Evolutionary conservation across 2,113 vertebrate species (phyloP), one percentile per base, ranked within the genome.

Genomic region (Prionailurus viverrinus): DNA sequence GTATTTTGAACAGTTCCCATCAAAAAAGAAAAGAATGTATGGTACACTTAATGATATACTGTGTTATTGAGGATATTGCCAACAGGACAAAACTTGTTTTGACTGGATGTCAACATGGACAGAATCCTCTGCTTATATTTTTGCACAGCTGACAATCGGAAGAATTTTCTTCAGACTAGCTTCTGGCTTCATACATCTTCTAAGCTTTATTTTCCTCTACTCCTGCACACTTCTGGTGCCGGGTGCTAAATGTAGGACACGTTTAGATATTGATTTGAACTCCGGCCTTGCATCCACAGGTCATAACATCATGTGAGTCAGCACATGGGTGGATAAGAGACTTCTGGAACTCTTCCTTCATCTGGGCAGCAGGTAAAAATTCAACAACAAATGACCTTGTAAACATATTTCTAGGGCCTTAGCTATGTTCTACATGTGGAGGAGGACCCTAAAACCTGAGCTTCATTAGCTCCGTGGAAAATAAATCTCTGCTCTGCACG

Each of bases 151-250:
- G 58, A 69, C 55, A 7, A 84, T 10, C 36, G 61, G 71, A 78
- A 94, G 27, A 86, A 15, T 96, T 98, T 91, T 92, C 21, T 80
- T 91, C 63, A 73, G 80, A 53, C 29, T 69, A 74, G 33, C 27
- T 90, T 92, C 55, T 97, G 87, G n/a, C 55, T 81, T 87, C 18
- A n/a, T 83, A 63, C 25, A 31, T 74, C 71, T 92, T 94, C 74
- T 95, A 96, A 90, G 66, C 61, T 61, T 83, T 33, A 36, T 73
- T 83, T 55, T 90, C 21, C 53, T 95, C 41, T 65, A 45, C 29
- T 68, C 53, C 45, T 69, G 78, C 7, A 79, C 9, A 68, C 15
- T 92, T 94, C 73, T 1, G 9, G 79, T 92, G 16, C 16, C 2
- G 53, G 45, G 29, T 87, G 36, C 36, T 69, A 48, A 45, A 81